These are phyloP conservation scores for Homarus americanus DNA, from an alignment of 1,140 invertebrate genomes.

Conservation along the genomic window DNA sequence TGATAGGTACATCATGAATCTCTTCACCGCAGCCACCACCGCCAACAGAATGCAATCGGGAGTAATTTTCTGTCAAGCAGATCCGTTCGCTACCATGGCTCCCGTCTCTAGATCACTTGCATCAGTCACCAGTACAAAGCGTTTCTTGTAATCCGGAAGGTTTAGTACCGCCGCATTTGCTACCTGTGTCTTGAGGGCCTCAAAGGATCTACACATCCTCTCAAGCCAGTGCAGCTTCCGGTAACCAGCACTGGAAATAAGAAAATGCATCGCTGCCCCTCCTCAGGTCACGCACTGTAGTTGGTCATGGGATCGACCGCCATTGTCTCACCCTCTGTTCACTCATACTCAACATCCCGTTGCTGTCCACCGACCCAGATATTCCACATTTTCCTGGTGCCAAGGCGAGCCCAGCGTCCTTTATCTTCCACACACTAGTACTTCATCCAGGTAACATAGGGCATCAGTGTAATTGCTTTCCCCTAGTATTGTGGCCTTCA, in stretches of 20 bases:
- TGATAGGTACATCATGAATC: too few relatives aligned
- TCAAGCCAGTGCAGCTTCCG: background rate
- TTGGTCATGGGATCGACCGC: background rate
- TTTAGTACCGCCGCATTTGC: too few relatives aligned
- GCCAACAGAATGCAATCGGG: conserved; percentile 39
- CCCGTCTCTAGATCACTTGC: conserved; percentile 22
- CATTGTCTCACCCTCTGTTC: too few relatives aligned
- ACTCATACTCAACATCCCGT: too few relatives aligned
- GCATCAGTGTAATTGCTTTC: too few relatives aligned
- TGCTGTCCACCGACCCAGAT: background rate
- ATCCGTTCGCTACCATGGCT: conserved; percentile 34
- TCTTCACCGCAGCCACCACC: background rate
- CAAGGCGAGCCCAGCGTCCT: background rate
- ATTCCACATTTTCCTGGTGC: background rate
- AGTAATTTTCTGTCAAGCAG: background rate
- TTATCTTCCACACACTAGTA: background rate
- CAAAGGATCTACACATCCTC: too few relatives aligned
- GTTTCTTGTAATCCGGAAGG: too few relatives aligned
- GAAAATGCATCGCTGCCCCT: conserved; percentile 8
- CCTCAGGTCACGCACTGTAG: conserved; percentile 3
- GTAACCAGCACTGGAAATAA: conserved; percentile 38
- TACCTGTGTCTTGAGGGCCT: too few relatives aligned
- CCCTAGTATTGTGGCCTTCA: conserved; percentile 34
- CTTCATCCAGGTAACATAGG: too few relatives aligned
- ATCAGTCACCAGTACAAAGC: too few relatives aligned